phyloP scores from a whole-genome alignment of 2,113 vertebrate species.

The Girardinichthys multiradiatus region DNA sequence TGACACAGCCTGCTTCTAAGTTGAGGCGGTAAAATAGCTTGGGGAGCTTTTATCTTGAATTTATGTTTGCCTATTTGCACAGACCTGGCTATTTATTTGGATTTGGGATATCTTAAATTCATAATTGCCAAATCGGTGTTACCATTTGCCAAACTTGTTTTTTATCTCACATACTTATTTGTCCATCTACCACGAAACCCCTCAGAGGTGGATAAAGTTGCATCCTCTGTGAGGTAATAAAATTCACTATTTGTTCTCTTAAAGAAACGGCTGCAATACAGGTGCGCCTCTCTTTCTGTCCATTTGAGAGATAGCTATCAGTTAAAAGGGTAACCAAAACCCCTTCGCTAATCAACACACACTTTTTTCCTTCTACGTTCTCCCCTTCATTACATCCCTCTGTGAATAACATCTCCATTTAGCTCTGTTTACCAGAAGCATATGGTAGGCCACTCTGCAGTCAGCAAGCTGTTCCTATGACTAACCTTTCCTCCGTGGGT shows the following conservation, averaged over 20 bases:
- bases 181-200: constrained; percentile 52
- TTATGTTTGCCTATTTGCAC: constrained; percentile 6
- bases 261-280: constrained; percentile 61
- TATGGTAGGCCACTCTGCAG: constrained; percentile 64
- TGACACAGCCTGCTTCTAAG: constrained; percentile 20
- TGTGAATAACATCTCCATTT: constrained; percentile 65
- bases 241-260: constrained; percentile 68
- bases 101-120: constrained; percentile 24
- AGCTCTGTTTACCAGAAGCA: constrained; percentile 70
- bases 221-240: constrained; percentile 65
- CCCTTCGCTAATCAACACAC: constrained; percentile 46
- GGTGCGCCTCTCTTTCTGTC: constrained; percentile 58
- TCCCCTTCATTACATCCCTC: constrained; percentile 44
- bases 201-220: constrained; percentile 63
- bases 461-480: constrained; percentile 64
- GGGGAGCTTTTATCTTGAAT: constrained; percentile 11
- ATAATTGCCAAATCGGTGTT: constrained; percentile 29
- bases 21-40: constrained; percentile 8
- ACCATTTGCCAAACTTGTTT: constrained; percentile 39
- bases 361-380: constrained; percentile 25
- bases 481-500: constrained; percentile 37
- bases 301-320: constrained; percentile 74
- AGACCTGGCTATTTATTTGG: constrained; percentile 1
- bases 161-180: constrained; percentile 62
- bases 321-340: constrained; percentile 78